Evolutionary conservation across 2,113 vertebrate genomes (phyloP), one percentile per base, ranked within the genome.

Genomic region (Microtus richardsoni): DNA sequence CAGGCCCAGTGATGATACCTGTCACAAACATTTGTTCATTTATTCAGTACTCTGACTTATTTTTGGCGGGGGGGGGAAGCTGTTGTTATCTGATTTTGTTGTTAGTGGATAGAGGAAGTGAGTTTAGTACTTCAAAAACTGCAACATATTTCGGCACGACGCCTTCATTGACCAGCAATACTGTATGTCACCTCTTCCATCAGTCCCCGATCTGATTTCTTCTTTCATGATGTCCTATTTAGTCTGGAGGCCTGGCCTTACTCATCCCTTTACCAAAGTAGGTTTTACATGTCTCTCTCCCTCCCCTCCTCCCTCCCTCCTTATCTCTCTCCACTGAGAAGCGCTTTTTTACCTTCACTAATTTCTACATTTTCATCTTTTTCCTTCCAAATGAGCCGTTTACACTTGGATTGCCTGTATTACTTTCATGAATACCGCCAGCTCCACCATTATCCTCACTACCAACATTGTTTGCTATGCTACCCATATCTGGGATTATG

Each of bases 161-260:
- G n/a, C 24, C 83, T 89, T 93, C 44, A 28, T 93, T 79, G 74
- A 58, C 54, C n/a, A 86, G 54, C 11, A 64, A 33, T 87, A 22
- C 11, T 21, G 14, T 21, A 12, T 49, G 70, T 44, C 17, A 89
- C 52, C 24, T 86, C 22, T 89, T 91, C 7, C 44, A 2, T 30
- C 30, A 47, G 84, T 11, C 26, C 10, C 58, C 13, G 33, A 5
- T 94, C 36, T 92, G 14, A 44, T 52, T 79, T 91, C 10, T 13
- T n/a, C 52, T 89, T 83, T 80, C 41, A 68, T 94, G 30, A 75
- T 91, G 91, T 92, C 33, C 87, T 87, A 14, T 89, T 87, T 87
- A 80, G 28, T 85, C 1, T 93, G 52, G 14, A 92, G 22, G 39
- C 5, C 58, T 79, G 41, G 74, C 44, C 73, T 36, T 39, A 85